phyloP scores from a whole-genome alignment of 2,888 invertebrate genomes.

The Melipona beecheii region DNA sequence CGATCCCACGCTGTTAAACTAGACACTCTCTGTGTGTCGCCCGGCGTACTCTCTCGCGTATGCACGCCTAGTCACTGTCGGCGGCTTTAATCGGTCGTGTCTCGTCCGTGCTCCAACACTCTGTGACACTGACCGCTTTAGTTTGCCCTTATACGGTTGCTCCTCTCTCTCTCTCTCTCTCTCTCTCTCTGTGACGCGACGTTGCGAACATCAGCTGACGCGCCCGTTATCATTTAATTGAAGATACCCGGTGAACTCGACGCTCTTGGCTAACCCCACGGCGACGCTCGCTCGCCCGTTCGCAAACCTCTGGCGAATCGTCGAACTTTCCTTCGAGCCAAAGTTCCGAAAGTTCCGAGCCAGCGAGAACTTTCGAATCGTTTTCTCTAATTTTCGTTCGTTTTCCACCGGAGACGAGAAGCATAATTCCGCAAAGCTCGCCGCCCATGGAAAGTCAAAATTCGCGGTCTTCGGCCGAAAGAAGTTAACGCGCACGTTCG shows the following conservation, averaged over 20 bases:
- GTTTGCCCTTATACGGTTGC: slow-evolving; percentile 44
- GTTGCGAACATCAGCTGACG: slow-evolving; percentile 35
- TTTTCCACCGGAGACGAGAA: fast-evolving
- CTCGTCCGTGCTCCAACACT: slow-evolving; percentile 29
- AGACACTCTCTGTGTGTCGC: slow-evolving; percentile 51
- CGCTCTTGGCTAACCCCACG: background rate
- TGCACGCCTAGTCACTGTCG: slow-evolving; percentile 48
- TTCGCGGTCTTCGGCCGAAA: no score
- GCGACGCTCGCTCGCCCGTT: no score
- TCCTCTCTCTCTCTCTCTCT: background rate
- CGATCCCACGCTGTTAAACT: slow-evolving; percentile 68
- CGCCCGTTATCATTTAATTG: slow-evolving; percentile 10
- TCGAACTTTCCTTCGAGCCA: no score
- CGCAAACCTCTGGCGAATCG: no score
- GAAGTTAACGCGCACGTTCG: no score
- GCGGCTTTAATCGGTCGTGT: slow-evolving; percentile 57
- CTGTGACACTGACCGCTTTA: slow-evolving; percentile 63
- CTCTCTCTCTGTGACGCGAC: background rate
- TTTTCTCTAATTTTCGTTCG: no score
- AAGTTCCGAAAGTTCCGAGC: no score
- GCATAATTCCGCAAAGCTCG: no score
- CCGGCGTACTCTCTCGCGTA: background rate
- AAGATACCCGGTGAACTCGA: background rate
- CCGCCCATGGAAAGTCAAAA: no score
- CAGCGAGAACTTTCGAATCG: no score